These are phyloP conservation scores for Ammodytes dubius DNA, from an alignment of 2,113 vertebrate species.

Conservation along the genomic window DNA sequence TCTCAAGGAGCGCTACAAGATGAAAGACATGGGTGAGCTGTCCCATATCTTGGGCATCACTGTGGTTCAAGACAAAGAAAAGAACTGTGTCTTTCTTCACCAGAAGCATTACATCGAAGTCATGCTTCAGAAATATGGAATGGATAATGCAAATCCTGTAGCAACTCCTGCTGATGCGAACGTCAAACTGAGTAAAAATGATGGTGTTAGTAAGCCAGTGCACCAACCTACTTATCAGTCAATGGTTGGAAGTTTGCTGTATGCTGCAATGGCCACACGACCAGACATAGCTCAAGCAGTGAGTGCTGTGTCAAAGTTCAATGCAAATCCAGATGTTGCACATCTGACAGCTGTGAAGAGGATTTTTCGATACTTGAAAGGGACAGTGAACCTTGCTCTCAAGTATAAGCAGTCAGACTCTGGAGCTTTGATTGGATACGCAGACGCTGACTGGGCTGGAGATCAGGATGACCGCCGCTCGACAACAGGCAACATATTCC, in stretches of 20 bases:
- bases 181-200: not conserved
- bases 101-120: slow-evolving; percentile 25
- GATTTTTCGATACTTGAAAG: slow-evolving; percentile 27
- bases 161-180: slow-evolving; percentile 25
- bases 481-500: too few species aligned
- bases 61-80: slow-evolving; percentile 19
- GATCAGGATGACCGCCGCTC: slow-evolving; percentile 22
- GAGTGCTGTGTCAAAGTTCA: slow-evolving; percentile 34
- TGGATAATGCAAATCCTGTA: slow-evolving; percentile 2
- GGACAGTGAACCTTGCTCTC: too few species aligned
- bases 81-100: slow-evolving; percentile 15
- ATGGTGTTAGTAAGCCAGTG: slow-evolving; percentile 28
- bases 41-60: slow-evolving; percentile 35
- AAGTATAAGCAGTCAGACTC: too few species aligned
- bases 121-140: slow-evolving; percentile 19
- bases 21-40: slow-evolving; percentile 30
- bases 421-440: slow-evolving; percentile 8
- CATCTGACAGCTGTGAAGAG: slow-evolving; percentile 33
- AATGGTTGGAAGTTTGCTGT: slow-evolving; percentile 16
- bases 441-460: slow-evolving; percentile 27
- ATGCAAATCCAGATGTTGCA: slow-evolving; percentile 1
- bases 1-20: slow-evolving; percentile 35
- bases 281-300: slow-evolving; percentile 21
- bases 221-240: slow-evolving; percentile 25
- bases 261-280: slow-evolving; percentile 7